Base-by-base conservation (phyloP, 2,797 vertebrate genomes). In the Centroberyx gerrardi region DNA sequence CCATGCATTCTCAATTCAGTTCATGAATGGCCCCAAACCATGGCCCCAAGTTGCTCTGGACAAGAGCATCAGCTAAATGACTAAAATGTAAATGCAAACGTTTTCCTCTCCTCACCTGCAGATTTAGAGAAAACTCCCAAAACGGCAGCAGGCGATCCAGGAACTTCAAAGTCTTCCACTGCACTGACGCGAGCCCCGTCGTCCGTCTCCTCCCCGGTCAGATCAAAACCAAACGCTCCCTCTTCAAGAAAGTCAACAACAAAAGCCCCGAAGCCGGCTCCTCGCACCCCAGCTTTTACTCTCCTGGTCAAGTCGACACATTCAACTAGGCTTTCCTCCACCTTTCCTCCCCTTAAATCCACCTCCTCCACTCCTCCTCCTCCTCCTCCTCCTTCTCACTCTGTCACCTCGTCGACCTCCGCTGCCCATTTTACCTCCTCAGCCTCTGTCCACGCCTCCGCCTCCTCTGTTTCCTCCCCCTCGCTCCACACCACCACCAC, bases 301-400 rank as follows among this genome's bases (percentile, higher is more conserved):
- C 46, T 72, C 3, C 42, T n/a, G 2, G n/a, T 83, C 29, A 2
- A 38, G 36, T 82, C 86, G 13, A 61, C 74, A n/a, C 53, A 0
- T 9, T 42, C 69, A 13, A 4, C 73, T 0, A 38, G 22, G 4
- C 44, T 27, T 18, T 48, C 76, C 40, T 71, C 55, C 55, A 13
- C 62, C 28, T 56, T 77, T 15, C 7, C 62, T 8, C 8, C 79
- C 53, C 42, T 31, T 3, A 62, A 59, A 5, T 36, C 60, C 0
- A 5, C 28, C 36, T 52, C 80, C 62, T 49, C 82, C 31, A 63
- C 28, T 9, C 8, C 33, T 66, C 10, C 77, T 0, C 22, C 12
- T 3, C 2, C 10, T 3, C 22, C 59, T n/a, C 52, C 79, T 67
- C 38, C 14, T 22, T 58, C 77, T 67, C 76, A 28, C 1, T 31